Evolutionary conservation across 2,113 vertebrate genomes (phyloP).

Genomic region (Salminus brasiliensis): DNA sequence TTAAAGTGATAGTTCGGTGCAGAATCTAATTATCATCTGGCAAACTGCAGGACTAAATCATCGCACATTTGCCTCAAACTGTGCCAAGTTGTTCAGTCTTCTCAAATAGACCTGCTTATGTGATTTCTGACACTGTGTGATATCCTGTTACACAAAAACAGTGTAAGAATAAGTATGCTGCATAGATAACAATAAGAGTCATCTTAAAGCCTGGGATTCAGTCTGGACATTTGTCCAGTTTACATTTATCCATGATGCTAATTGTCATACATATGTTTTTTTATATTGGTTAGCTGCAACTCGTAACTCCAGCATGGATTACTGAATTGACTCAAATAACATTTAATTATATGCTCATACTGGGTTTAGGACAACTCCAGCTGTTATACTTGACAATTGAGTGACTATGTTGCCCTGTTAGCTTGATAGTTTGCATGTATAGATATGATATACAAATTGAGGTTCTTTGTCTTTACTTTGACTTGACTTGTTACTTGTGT

Average conservation of each 20-base stretch:
- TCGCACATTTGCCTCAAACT: neutral
- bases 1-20: neutral
- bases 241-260: neutral
- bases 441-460: too few species aligned
- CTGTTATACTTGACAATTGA: too few species aligned
- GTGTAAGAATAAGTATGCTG: neutral
- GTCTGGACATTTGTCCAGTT: neutral
- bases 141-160: neutral
- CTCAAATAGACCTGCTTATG: neutral
- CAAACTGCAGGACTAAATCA: neutral
- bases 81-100: neutral
- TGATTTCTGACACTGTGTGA: neutral
- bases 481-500: too few species aligned
- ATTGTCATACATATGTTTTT: too few species aligned
- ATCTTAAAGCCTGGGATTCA: neutral
- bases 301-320: neutral
- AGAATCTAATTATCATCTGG: neutral
- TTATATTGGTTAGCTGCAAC: neutral
- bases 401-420: too few species aligned
- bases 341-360: too few species aligned
- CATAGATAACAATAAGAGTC: neutral
- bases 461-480: too few species aligned
- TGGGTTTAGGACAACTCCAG: too few species aligned
- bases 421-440: too few species aligned
- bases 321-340: too few species aligned